Evolutionary conservation across 2,113 vertebrate genomes (phyloP).

Genomic region (Callopanchax toddi): DNA sequence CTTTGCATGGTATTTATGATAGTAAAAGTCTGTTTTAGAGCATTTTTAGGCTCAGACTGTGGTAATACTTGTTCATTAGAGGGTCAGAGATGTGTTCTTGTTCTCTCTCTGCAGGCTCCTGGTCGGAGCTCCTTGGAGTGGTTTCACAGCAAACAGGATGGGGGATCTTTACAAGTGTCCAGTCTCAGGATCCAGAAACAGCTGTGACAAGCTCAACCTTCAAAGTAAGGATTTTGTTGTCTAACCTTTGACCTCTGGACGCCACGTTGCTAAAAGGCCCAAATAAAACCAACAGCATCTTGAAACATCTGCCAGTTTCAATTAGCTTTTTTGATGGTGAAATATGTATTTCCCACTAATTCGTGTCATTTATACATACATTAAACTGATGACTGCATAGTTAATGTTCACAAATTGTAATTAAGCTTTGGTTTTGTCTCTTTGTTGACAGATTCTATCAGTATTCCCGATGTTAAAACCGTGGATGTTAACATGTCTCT

Average conservation of each 20-base stretch:
- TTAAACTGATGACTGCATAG: too few relatives aligned
- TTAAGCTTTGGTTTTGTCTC: neutral
- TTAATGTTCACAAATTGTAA: too few relatives aligned
- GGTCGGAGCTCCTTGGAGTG: slow-evolving; percentile 91
- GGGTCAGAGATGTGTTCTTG: neutral
- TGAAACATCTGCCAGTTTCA: too few relatives aligned
- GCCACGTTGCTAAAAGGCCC: slow-evolving; percentile 15
- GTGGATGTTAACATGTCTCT: slow-evolving; percentile 86
- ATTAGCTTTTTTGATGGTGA: too few relatives aligned
- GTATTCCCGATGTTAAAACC: slow-evolving; percentile 85
- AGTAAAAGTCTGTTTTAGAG: too few relatives aligned
- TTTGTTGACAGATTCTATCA: slow-evolving; percentile 78
- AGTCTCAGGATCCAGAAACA: slow-evolving; percentile 64
- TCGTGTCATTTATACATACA: neutral
- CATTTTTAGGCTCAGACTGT: too few relatives aligned
- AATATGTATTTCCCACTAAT: neutral
- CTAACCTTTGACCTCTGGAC: slow-evolving; percentile 12
- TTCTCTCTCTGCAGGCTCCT: slow-evolving; percentile 81
- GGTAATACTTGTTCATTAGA: too few relatives aligned
- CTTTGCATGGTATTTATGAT: neutral
- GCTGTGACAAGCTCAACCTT: slow-evolving; percentile 85
- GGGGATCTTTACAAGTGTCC: slow-evolving; percentile 91
- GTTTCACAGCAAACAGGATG: slow-evolving; percentile 84
- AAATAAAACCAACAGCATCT: neutral
- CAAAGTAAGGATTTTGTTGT: slow-evolving; percentile 77